These are phyloP conservation scores for Sandelia bainsii DNA, from an alignment of 2,797 vertebrate genomes.

Conservation along the genomic window DNA sequence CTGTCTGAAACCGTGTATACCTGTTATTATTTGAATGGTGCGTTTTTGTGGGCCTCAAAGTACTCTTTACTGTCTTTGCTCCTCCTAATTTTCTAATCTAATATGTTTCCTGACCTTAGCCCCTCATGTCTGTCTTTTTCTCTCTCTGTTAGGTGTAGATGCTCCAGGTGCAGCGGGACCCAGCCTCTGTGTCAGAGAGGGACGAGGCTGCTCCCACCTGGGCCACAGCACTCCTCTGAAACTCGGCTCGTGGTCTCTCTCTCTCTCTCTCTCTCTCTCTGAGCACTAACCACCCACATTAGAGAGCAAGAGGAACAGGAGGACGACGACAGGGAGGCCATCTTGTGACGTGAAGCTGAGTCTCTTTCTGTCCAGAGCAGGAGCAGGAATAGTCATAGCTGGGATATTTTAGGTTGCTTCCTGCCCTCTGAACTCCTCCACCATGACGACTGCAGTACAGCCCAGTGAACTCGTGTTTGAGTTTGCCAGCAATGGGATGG, in stretches of 20 bases:
- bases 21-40: neutral
- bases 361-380: slow-evolving; percentile 33
- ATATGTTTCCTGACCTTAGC: slow-evolving; percentile 49
- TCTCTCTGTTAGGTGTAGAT: slow-evolving; percentile 80
- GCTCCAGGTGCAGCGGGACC: slow-evolving; percentile 76
- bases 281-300: slow-evolving; percentile 26
- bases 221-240: slow-evolving; percentile 67
- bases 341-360: slow-evolving; percentile 56
- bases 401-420: slow-evolving; percentile 56
- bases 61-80: neutral
- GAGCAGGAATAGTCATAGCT: slow-evolving; percentile 43
- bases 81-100: slow-evolving; percentile 18
- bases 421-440: slow-evolving; percentile 68
- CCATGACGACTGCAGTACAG: slow-evolving; percentile 89
- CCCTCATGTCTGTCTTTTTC: slow-evolving; percentile 31
- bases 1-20: neutral
- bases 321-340: slow-evolving; percentile 28
- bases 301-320: slow-evolving; percentile 12
- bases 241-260: slow-evolving; percentile 48
- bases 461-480: slow-evolving; percentile 90
- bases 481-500: slow-evolving; percentile 92
- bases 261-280: slow-evolving; percentile 28
- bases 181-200: slow-evolving; percentile 76
- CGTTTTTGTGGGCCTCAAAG: slow-evolving; percentile 2
- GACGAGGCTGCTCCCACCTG: slow-evolving; percentile 77